Conservation (phyloP, 2,113 vertebrate species). For the Hoplias malabaricus region DNA sequence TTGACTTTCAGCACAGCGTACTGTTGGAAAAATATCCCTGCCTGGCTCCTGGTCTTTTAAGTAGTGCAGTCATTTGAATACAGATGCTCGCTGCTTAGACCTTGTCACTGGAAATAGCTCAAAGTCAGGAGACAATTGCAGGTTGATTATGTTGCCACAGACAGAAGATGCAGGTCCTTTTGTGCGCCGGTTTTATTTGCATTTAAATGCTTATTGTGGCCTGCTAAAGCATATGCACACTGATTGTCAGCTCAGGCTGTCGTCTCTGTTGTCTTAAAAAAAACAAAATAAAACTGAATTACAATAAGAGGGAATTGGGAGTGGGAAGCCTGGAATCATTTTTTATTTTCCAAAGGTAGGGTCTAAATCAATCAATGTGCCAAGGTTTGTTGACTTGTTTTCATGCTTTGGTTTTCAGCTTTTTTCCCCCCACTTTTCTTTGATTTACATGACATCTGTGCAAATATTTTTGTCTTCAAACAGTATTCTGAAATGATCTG, state of each 20-base stretch:
- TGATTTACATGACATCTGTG: conserved; percentile 8
- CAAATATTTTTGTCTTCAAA: conserved; percentile 8
- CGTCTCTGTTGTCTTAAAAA: conserved; percentile 62
- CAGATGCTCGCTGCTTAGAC: conserved; percentile 66
- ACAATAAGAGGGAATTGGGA: conserved; percentile 56
- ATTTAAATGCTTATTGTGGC: conserved; percentile 79
- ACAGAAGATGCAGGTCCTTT: conserved; percentile 73
- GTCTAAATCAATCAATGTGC: conserved; percentile 68
- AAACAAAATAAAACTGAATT: conserved; percentile 68
- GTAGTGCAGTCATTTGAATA: conserved; percentile 74
- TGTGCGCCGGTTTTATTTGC: conserved; percentile 74
- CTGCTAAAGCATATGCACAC: conserved; percentile 66
- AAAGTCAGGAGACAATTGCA: conserved; percentile 77
- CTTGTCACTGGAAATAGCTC: conserved; percentile 69
- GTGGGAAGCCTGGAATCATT: conserved; percentile 66
- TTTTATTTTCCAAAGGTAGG: conserved; percentile 60
- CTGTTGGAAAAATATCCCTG: conserved; percentile 74
- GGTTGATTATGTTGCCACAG: conserved; percentile 77
- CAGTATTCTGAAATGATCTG: background rate
- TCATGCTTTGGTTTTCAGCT: conserved; percentile 43
- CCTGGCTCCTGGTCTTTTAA: conserved; percentile 67
- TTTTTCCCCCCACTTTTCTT: conserved; percentile 1
- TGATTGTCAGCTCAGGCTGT: conserved; percentile 76
- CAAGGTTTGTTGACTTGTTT: conserved; percentile 27
- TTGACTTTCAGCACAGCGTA: conserved; percentile 78